Evolutionary conservation across 2,113 vertebrate species (phyloP).

Genomic region (Leptosomus discolor): DNA sequence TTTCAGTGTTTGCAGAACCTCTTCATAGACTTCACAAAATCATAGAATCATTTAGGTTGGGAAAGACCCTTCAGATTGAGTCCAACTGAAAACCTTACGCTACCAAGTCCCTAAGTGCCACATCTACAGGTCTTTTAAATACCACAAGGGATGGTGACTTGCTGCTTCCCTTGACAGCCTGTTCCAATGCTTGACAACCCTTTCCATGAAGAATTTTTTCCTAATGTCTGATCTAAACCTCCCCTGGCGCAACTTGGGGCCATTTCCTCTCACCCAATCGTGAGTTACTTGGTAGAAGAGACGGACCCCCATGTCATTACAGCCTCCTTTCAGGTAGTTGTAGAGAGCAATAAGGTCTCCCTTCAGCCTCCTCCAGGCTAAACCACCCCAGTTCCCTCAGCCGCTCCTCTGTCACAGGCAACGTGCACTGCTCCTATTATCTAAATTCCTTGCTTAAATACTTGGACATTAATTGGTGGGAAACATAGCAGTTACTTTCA

Average conservation of each 20-base stretch:
- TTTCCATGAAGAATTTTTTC: background rate
- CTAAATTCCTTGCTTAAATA: background rate
- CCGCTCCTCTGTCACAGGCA: background rate
- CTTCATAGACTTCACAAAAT: background rate
- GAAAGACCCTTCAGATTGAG: background rate
- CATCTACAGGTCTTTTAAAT: background rate
- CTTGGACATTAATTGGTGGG: background rate
- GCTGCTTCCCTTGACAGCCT: background rate
- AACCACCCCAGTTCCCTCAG: background rate
- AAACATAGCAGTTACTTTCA: background rate
- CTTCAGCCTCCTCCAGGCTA: background rate
- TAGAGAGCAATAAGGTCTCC: background rate
- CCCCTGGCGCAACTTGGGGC: background rate
- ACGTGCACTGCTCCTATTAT: background rate
- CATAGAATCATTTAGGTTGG: background rate
- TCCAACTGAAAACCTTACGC: fast-evolving
- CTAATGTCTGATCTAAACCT: background rate
- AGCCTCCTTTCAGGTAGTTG: background rate
- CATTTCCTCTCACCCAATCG: background rate
- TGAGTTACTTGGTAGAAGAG: background rate
- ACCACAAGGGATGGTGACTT: background rate
- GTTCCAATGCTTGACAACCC: background rate
- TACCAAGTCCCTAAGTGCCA: background rate
- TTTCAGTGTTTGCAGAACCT: background rate
- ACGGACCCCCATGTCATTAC: background rate